phyloP scores from a whole-genome alignment of 2,888 invertebrate genomes.

The Gari tellinella region DNA sequence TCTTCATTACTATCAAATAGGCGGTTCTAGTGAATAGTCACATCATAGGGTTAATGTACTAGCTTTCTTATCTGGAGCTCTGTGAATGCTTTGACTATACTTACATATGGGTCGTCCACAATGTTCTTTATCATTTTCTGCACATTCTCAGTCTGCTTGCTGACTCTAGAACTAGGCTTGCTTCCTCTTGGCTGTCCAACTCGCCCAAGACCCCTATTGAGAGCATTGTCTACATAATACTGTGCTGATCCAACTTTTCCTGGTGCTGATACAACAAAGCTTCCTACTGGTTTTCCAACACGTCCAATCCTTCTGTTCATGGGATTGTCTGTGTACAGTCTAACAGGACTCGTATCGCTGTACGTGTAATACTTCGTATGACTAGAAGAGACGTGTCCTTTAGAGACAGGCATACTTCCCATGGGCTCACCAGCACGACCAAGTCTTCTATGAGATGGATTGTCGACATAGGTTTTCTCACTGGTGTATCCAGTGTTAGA shows the following conservation, averaged over 20 bases:
- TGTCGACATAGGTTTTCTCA: not conserved
- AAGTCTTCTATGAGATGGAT: not conserved
- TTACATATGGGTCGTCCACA: not conserved
- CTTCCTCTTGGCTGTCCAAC: constrained; percentile 33
- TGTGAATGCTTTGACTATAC: not conserved
- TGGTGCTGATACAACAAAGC: too few species aligned
- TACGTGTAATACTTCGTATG: constrained; percentile 5
- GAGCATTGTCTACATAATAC: constrained; percentile 38
- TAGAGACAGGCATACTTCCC: constrained; percentile 26
- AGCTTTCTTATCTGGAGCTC: too few species aligned
- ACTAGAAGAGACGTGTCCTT: not conserved
- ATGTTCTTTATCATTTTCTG: not conserved
- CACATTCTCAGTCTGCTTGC: not conserved
- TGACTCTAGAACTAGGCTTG: not conserved
- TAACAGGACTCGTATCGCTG: not conserved
- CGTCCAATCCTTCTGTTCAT: constrained; percentile 2
- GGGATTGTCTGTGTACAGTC: not conserved
- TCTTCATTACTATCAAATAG: too few species aligned
- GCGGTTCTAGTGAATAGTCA: too few species aligned
- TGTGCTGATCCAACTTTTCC: too few species aligned
- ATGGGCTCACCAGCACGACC: not conserved
- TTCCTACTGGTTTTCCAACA: not conserved
- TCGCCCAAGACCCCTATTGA: constrained; percentile 33
- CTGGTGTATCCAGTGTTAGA: too few species aligned
- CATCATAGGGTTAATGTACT: too few species aligned